These are phyloP conservation scores for Conopomorpha cramerella DNA, from an alignment of 1,140 invertebrate genomes.

Conservation along the genomic window DNA sequence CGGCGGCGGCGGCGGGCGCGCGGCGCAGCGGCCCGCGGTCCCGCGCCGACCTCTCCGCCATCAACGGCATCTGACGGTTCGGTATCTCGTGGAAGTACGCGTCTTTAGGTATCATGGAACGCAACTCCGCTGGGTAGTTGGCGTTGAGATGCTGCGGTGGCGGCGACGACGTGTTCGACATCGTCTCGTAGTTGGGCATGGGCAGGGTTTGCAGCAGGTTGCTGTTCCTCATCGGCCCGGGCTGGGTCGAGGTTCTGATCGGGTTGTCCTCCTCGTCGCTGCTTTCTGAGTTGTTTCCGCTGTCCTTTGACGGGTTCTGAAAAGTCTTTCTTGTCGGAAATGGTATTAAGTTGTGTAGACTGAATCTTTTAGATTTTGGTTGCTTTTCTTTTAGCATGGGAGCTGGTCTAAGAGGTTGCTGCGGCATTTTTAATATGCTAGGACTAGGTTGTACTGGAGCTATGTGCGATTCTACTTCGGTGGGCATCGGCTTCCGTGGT, in stretches of 20 bases:
- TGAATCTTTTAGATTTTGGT: conserved; percentile 54
- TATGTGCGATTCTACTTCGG: conserved; percentile 8
- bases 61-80: conserved; percentile 38
- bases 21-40: conserved; percentile 51
- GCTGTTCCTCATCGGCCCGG: conserved; percentile 59
- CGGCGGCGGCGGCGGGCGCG: conserved; percentile 45
- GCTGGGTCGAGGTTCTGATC: conserved; percentile 50
- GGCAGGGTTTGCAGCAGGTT: conserved; percentile 56
- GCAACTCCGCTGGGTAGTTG: conserved; percentile 25
- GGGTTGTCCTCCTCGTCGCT: conserved; percentile 64
- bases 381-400: conserved; percentile 52
- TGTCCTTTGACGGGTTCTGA: conserved; percentile 47
- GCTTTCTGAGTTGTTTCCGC: conserved; percentile 59
- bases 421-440: conserved; percentile 37
- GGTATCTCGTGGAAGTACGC: conserved; percentile 65
- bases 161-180: conserved; percentile 54
- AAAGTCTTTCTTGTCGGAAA: conserved; percentile 56
- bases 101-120: conserved; percentile 62
- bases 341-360: conserved; percentile 53
- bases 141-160: conserved; percentile 19
- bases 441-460: conserved; percentile 19
- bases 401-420: conserved; percentile 44
- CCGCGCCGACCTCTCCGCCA: conserved; percentile 26
- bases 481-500: conserved; percentile 24
- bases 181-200: conserved; percentile 59